Percentiles rank a stretch among this genome's conserved stretches.
phyloP scores from a whole-genome alignment of 2,888 invertebrate species.

The Morpho deidamia region DNA sequence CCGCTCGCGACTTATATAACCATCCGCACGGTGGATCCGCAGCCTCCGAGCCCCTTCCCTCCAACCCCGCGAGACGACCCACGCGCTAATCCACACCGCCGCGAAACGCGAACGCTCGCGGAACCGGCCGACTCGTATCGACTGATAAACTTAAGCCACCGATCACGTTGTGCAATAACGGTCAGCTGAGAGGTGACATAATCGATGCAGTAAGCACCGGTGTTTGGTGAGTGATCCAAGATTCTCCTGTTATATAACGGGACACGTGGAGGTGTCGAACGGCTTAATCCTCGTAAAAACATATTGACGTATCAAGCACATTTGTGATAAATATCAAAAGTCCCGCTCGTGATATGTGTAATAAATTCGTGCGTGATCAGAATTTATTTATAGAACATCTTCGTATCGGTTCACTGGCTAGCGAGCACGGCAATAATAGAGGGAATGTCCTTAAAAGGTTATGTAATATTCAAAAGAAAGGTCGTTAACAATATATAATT shows the following conservation, averaged over 20 bases:
- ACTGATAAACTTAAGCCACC: slow-evolving; percentile 40
- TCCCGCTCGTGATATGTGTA: background rate
- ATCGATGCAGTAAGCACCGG: slow-evolving; percentile 73
- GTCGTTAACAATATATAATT: slow-evolving; percentile 47
- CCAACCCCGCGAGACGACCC: slow-evolving; percentile 40
- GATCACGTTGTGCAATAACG: slow-evolving; percentile 49
- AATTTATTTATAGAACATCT: slow-evolving; percentile 2
- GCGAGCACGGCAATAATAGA: too few species aligned
- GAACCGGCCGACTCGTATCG: slow-evolving; percentile 33
- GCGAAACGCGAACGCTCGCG: slow-evolving; percentile 31
- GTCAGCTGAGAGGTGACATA: slow-evolving; percentile 72
- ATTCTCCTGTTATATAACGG: slow-evolving; percentile 67
- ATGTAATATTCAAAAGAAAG: slow-evolving; percentile 32
- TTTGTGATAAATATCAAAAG: background rate
- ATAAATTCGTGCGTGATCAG: background rate
- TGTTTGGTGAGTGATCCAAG: slow-evolving; percentile 53
- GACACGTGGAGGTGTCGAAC: slow-evolving; percentile 21
- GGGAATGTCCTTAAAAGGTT: slow-evolving; percentile 22
- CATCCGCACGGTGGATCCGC: slow-evolving; percentile 73
- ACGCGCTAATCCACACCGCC: slow-evolving; percentile 33
- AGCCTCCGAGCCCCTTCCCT: slow-evolving; percentile 63
- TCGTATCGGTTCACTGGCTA: slow-evolving; percentile 5
- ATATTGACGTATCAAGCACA: too few species aligned
- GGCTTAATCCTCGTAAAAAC: background rate
- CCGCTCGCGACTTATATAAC: slow-evolving; percentile 72